Percentiles rank a stretch among this genome's conserved stretches.
phyloP scores from a whole-genome alignment of 2,888 invertebrate species.

The Pharmacophagus antenor region DNA sequence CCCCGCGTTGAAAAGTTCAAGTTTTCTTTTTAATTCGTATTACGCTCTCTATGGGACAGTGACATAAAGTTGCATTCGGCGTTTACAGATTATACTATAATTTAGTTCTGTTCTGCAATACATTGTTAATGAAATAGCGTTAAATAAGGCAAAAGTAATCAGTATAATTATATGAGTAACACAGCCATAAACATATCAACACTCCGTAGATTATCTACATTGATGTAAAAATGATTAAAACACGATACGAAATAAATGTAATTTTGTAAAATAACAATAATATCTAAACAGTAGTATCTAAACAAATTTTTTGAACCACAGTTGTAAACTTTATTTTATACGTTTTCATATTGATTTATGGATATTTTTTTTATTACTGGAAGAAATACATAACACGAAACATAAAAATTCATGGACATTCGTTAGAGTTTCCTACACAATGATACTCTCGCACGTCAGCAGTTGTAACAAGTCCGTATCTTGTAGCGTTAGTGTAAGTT shows the following conservation, averaged over 20 bases:
- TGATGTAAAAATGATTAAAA: neutral
- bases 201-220: neutral
- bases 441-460: conserved; percentile 6
- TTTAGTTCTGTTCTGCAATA: neutral
- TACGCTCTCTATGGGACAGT: conserved; percentile 28
- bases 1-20: conserved; percentile 38
- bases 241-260: neutral
- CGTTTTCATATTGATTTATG: too few species aligned
- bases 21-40: conserved; percentile 23
- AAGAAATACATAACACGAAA: too few species aligned
- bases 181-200: neutral
- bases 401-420: too few species aligned
- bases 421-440: neutral
- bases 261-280: too few species aligned
- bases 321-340: too few species aligned
- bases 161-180: neutral
- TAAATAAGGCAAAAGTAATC: neutral
- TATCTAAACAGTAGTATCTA: too few species aligned
- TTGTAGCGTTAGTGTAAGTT: conserved; percentile 42
- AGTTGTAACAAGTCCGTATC: conserved; percentile 25
- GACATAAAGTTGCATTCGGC: conserved; percentile 29
- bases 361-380: too few species aligned
- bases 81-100: neutral
- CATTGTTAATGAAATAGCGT: neutral
- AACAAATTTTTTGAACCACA: too few species aligned